Percentiles rank a stretch among this genome's conserved stretches.
phyloP scores from a whole-genome alignment of 2,797 vertebrate species.

The Centroberyx gerrardi region DNA sequence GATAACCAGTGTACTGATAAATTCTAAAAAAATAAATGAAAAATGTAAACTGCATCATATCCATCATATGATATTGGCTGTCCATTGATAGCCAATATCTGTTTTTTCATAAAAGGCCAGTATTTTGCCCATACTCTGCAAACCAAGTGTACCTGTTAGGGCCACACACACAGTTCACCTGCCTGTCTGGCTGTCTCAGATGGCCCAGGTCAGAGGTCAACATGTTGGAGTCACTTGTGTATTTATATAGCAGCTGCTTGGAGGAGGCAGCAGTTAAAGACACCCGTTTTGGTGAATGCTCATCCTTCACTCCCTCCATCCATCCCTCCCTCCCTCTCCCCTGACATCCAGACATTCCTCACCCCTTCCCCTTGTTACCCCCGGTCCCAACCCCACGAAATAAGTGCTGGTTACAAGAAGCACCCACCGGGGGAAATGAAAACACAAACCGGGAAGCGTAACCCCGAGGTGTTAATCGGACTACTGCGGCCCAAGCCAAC shows the following conservation, averaged over 20 bases:
- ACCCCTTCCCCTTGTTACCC: constrained; percentile 36
- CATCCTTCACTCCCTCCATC: neutral
- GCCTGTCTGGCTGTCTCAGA: neutral
- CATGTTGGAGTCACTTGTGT: neutral
- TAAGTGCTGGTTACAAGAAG: constrained; percentile 41
- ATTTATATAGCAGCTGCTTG: neutral
- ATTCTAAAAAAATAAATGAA: no score
- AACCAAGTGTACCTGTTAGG: no score
- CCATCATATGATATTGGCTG: no score
- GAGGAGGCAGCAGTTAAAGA: neutral
- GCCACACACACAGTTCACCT: no score
- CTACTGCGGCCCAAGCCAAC: constrained; percentile 18
- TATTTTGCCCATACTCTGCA: no score
- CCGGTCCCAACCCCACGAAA: constrained; percentile 13
- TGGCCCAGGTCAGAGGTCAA: constrained; percentile 20
- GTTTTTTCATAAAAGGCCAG: no score
- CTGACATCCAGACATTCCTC: constrained; percentile 54
- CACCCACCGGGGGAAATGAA: constrained; percentile 16
- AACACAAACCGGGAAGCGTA: constrained; percentile 22
- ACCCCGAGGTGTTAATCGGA: constrained; percentile 17
- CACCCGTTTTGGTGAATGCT: no score
- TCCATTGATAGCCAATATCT: no score
- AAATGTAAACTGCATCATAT: no score
- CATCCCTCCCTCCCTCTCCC: neutral
- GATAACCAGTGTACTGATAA: no score